These are phyloP conservation scores for Orthonyx spaldingii DNA, from an alignment of 2,113 vertebrate species.

Conservation along the genomic window DNA sequence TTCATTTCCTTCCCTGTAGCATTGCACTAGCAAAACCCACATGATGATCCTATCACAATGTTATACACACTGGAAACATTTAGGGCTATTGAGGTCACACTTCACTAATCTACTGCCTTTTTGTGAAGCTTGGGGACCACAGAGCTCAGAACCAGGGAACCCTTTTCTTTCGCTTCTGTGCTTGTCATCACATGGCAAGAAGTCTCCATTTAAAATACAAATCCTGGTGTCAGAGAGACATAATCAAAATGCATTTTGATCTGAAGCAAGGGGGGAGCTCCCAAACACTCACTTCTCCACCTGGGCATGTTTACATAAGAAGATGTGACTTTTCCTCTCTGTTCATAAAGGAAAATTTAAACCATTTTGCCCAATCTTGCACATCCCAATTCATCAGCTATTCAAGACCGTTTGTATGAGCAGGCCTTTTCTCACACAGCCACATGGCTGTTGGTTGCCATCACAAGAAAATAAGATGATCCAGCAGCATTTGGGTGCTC, in stretches of 20 bases:
- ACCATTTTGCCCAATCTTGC: background rate
- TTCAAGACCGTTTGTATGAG: background rate
- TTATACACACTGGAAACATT: background rate
- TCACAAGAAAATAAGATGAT: background rate
- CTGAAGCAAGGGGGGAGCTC: background rate
- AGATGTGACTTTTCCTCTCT: background rate
- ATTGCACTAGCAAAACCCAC: background rate
- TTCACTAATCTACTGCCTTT: background rate
- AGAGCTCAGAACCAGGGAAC: background rate
- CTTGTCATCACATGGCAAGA: conserved; percentile 4
- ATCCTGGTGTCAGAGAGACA: background rate
- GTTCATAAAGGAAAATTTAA: background rate
- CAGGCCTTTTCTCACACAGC: background rate
- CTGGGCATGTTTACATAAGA: background rate
- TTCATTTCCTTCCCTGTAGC: background rate
- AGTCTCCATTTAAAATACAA: conserved; percentile 25
- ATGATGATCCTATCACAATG: background rate
- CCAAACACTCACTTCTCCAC: background rate
- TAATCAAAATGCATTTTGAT: background rate
- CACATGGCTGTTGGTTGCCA: background rate
- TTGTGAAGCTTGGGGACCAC: background rate
- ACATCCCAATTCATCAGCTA: background rate
- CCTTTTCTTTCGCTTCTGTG: background rate
- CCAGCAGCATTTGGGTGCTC: background rate
- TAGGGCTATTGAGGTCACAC: background rate